Conservation (phyloP, 2,113 vertebrate species). For the Etia nguti region DNA sequence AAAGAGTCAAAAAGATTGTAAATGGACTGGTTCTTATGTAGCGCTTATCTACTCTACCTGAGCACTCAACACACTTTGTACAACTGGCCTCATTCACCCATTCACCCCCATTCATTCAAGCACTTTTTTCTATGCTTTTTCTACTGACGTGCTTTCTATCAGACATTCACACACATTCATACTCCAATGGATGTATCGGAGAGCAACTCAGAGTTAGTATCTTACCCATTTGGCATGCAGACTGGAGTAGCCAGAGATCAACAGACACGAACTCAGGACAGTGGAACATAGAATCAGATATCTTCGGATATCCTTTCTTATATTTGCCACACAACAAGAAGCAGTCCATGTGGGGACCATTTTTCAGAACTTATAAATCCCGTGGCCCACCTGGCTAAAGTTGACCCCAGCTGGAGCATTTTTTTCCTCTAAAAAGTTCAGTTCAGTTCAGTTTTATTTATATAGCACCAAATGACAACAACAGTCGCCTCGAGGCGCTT, state of each 20-base stretch:
- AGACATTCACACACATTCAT: background rate
- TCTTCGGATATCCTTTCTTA: background rate
- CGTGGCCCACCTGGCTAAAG: background rate
- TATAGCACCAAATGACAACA: background rate
- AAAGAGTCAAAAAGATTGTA: background rate
- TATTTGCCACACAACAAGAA: background rate
- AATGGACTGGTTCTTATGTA: background rate
- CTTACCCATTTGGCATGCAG: background rate
- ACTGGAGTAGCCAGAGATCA: background rate
- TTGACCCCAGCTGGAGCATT: background rate
- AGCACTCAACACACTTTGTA: background rate
- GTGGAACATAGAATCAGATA: background rate
- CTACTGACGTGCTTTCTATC: background rate
- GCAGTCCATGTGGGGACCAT: background rate
- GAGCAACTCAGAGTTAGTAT: background rate
- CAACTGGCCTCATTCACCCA: background rate
- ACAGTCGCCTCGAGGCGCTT: no score
- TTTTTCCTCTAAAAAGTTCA: background rate
- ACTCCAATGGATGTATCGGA: background rate
- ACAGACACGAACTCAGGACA: background rate
- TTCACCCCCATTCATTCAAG: fast-evolving
- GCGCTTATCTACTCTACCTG: background rate
- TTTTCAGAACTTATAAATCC: background rate
- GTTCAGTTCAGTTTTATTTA: background rate
- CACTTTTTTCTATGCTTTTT: background rate